Conservation (phyloP, 2,888 invertebrate genomes). For the Thymelicus acteon region DNA sequence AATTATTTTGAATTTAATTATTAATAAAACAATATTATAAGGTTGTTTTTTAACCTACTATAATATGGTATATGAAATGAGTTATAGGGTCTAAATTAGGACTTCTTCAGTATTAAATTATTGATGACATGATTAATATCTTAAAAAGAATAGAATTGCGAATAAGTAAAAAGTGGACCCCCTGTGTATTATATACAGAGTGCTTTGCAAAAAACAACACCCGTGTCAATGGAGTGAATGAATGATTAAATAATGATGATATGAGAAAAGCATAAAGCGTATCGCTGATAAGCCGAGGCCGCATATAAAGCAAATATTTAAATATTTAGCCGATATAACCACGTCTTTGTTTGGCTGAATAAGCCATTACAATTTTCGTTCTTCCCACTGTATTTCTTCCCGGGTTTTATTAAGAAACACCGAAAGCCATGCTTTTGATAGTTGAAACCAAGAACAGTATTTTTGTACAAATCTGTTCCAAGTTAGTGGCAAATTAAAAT, state of each 20-base stretch:
- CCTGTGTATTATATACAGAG: constrained; percentile 18
- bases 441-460: constrained; percentile 10
- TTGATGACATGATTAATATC: too few relatives aligned
- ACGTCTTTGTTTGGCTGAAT: constrained; percentile 40
- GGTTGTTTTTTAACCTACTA: too few relatives aligned
- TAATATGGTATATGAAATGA: too few relatives aligned
- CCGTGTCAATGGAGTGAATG: constrained; percentile 43
- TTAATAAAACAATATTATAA: too few relatives aligned
- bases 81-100: too few relatives aligned
- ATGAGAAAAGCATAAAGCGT: constrained; percentile 80
- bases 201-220: constrained; percentile 33
- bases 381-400: not conserved
- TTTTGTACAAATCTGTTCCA: constrained; percentile 8
- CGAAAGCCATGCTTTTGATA: constrained; percentile 33
- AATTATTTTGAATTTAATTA: too few relatives aligned
- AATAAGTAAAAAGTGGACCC: constrained; percentile 25
- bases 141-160: not conserved
- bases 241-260: constrained; percentile 55
- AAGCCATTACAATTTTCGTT: not conserved
- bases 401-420: constrained; percentile 21
- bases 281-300: constrained; percentile 66
- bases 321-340: constrained; percentile 11
- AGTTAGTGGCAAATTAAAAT: constrained; percentile 29
- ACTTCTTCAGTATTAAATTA: too few relatives aligned
- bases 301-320: constrained; percentile 57